A percentile compares a stretch with the other conserved stretches of the same genome.
Evolutionary conservation across 2,888 invertebrate genomes (phyloP).

Genomic region (Volucella inflata): DNA sequence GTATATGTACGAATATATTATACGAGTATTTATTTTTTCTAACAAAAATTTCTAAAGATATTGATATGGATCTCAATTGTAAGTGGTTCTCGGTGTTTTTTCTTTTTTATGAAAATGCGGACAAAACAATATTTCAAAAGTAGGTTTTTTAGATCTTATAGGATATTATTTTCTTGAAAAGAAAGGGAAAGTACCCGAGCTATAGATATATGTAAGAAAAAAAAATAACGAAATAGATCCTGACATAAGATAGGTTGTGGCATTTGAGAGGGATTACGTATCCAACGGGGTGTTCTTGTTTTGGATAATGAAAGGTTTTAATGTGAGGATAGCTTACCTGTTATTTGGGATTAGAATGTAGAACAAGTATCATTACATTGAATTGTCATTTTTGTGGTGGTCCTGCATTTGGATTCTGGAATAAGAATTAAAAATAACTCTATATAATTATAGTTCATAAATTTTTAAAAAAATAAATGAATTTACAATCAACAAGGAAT

Average conservation of each 20-base stretch:
- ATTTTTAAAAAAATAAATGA: neutral
- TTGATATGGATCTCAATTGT: constrained; percentile 24
- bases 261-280: constrained; percentile 18
- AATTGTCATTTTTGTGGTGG: constrained; percentile 22
- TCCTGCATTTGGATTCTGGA: constrained; percentile 14
- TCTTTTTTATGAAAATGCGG: neutral
- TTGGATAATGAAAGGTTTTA: constrained; percentile 9
- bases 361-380: constrained; percentile 21
- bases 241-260: constrained; percentile 4
- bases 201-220: neutral
- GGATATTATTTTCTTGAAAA: neutral
- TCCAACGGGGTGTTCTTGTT: neutral
- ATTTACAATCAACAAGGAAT: too few relatives aligned
- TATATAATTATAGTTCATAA: neutral
- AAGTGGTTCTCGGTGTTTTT: constrained; percentile 18
- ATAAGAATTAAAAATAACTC: constrained; percentile 3
- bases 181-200: constrained; percentile 8
- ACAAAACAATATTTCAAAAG: neutral
- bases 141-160: constrained; percentile 3
- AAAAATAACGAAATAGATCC: constrained; percentile 23
- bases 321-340: constrained; percentile 26
- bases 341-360: constrained; percentile 34
- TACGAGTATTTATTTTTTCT: neutral
- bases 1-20: neutral
- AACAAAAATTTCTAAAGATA: neutral